Conservation (phyloP, 1,140 invertebrate genomes). For the Diprion similis region DNA sequence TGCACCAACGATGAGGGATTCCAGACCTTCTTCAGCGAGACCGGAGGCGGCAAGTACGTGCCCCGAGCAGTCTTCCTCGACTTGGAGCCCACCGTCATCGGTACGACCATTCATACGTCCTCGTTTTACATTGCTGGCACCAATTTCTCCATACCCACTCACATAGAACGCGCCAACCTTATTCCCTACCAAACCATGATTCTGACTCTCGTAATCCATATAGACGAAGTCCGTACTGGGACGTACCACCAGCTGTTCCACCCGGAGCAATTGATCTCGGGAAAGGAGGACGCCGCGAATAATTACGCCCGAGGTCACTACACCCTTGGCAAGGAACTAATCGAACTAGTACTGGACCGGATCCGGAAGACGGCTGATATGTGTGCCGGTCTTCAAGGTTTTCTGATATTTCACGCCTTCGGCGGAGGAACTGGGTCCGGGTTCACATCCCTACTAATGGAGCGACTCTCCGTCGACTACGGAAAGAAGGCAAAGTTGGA, state of each 20-base stretch:
- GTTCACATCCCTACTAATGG: conserved; percentile 81
- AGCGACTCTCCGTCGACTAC: conserved; percentile 76
- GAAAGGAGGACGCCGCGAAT: conserved; percentile 68
- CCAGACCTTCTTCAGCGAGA: conserved; percentile 73
- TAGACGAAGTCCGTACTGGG: conserved; percentile 72
- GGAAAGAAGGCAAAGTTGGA: conserved; percentile 70
- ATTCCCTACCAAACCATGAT: neutral
- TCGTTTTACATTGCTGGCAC: neutral
- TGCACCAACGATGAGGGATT: conserved; percentile 63
- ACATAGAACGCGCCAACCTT: neutral
- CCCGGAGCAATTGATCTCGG: conserved; percentile 72
- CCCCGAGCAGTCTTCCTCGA: conserved; percentile 82
- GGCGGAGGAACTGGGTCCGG: conserved; percentile 75
- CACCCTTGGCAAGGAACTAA: conserved; percentile 70
- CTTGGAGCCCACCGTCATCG: conserved; percentile 77
- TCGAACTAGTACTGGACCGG: conserved; percentile 56
- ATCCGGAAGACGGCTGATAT: conserved; percentile 63
- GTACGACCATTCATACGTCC: conserved; percentile 42
- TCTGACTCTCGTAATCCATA: neutral
- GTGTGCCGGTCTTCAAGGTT: conserved; percentile 70
- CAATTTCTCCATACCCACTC: too few relatives aligned
- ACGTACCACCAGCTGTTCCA: conserved; percentile 71
- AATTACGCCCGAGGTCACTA: conserved; percentile 66
- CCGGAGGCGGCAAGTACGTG: conserved; percentile 75
- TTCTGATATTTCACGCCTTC: conserved; percentile 72